Conservation (phyloP, 2,113 vertebrate species). For the Sakesphorus luctuosus region DNA sequence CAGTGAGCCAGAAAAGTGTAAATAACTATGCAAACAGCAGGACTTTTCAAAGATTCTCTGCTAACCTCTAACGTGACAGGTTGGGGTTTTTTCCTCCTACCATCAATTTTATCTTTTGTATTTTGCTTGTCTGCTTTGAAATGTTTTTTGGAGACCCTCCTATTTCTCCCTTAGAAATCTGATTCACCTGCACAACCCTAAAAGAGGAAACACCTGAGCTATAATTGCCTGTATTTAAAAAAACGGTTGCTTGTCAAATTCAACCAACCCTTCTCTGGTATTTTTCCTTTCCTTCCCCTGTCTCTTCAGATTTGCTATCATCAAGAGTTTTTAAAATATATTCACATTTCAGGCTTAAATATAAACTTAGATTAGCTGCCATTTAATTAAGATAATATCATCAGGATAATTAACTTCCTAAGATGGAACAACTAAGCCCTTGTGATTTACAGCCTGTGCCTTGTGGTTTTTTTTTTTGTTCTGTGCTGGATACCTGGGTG, state of each 20-base stretch:
- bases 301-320: conserved; percentile 65
- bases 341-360: conserved; percentile 62
- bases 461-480: conserved; percentile 24
- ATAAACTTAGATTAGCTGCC: conserved; percentile 63
- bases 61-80: conserved; percentile 20
- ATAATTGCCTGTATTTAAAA: conserved; percentile 27
- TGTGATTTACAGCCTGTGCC: conserved; percentile 36
- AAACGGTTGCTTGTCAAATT: conserved; percentile 59
- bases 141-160: conserved; percentile 55
- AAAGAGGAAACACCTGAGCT: conserved; percentile 57
- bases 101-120: conserved; percentile 42
- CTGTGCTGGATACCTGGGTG: background rate
- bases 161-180: conserved; percentile 26
- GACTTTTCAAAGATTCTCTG: background rate
- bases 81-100: background rate
- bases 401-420: conserved; percentile 58
- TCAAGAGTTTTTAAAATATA: conserved; percentile 66
- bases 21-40: background rate
- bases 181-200: conserved; percentile 53
- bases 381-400: conserved; percentile 71
- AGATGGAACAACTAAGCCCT: conserved; percentile 31
- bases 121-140: conserved; percentile 31
- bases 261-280: conserved; percentile 48
- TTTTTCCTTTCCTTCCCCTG: conserved; percentile 74
- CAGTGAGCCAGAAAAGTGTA: conserved; percentile 6